Percentiles rank a stretch among this genome's conserved stretches.
Conservation (phyloP, 2,888 invertebrate species). For the Sminthurides aquaticus region DNA sequence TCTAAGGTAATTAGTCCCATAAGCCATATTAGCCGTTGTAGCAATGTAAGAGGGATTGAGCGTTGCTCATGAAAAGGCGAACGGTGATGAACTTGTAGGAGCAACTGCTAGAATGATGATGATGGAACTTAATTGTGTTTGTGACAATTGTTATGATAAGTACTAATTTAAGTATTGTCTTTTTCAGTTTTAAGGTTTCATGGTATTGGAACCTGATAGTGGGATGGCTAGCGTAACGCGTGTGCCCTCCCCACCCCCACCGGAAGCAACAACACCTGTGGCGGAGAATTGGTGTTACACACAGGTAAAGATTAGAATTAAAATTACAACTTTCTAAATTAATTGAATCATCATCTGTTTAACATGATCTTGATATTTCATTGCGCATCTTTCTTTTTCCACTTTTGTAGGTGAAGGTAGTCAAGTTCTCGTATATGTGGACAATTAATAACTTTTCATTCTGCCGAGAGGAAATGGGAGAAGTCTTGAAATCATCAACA, state of each 20-base stretch:
- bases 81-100: no score
- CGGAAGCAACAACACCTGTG: conserved; percentile 92
- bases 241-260: conserved; percentile 70
- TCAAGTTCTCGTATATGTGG: conserved; percentile 99
- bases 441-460: conserved; percentile 99
- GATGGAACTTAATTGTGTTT: no score
- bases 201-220: conserved; percentile 26
- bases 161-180: no score
- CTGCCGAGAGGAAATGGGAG: conserved; percentile 99
- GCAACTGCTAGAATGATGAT: no score
- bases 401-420: conserved; percentile 85
- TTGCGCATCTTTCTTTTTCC: not conserved
- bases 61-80: no score
- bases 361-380: conserved; percentile 1
- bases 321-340: no score
- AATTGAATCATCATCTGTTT: not conserved
- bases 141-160: no score
- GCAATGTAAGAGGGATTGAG: no score
- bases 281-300: conserved; percentile 99
- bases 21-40: no score
- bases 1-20: no score
- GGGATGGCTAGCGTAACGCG: conserved; percentile 26
- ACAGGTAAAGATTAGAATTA: conserved; percentile 60
- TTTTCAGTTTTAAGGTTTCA: conserved; percentile 17
- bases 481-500: conserved; percentile 98